A percentile compares a stretch with the other conserved stretches of the same genome.
Conservation (phyloP, 2,888 invertebrate genomes). For the Hydropsyche betteni region DNA sequence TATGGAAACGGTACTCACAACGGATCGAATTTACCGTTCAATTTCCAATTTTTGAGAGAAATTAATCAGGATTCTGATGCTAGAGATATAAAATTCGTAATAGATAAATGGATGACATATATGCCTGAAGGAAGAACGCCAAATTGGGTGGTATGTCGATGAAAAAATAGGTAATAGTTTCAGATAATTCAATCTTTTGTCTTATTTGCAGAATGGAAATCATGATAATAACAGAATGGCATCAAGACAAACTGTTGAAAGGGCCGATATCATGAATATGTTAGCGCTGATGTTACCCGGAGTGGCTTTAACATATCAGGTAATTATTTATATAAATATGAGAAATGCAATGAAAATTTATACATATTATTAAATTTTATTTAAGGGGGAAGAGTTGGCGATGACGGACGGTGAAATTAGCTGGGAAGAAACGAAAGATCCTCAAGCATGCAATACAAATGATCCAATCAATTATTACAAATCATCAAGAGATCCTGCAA, state of each 20-base stretch:
- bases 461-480: slow-evolving; percentile 68
- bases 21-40: slow-evolving; percentile 72
- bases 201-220: slow-evolving; percentile 68
- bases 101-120: slow-evolving; percentile 68
- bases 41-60: slow-evolving; percentile 68
- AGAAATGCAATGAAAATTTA: no score
- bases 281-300: slow-evolving; percentile 83
- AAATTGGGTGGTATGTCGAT: slow-evolving; percentile 73
- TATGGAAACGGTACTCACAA: slow-evolving; percentile 65
- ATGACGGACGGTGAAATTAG: slow-evolving; percentile 73
- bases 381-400: slow-evolving; percentile 83
- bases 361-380: slow-evolving; percentile 51
- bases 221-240: slow-evolving; percentile 77
- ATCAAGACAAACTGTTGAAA: slow-evolving; percentile 70
- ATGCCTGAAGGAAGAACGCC: slow-evolving; percentile 66
- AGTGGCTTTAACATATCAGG: slow-evolving; percentile 83
- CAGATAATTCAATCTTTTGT: background rate
- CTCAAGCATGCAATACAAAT: slow-evolving; percentile 71
- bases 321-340: slow-evolving; percentile 53
- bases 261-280: slow-evolving; percentile 83
- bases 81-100: slow-evolving; percentile 60
- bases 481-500: slow-evolving; percentile 70
- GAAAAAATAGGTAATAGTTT: no score
- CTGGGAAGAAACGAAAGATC: slow-evolving; percentile 72
- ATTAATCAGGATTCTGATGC: slow-evolving; percentile 64